These are phyloP conservation scores for Corythaeola cristata DNA, from an alignment of 2,113 vertebrate genomes.

Conservation along the genomic window DNA sequence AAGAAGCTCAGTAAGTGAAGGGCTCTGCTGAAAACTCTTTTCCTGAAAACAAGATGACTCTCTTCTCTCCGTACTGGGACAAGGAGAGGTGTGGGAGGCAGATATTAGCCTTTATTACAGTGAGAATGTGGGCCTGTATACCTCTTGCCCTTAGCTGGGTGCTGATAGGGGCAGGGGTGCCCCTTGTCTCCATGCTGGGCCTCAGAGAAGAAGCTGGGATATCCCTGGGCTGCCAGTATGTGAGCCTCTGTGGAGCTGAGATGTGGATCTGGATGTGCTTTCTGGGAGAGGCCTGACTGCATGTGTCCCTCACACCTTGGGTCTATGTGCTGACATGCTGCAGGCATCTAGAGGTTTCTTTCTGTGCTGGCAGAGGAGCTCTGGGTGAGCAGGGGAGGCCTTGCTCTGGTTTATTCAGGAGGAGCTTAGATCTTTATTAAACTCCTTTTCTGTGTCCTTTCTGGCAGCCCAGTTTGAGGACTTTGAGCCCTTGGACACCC, in stretches of 20 bases:
- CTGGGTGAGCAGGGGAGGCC: background rate
- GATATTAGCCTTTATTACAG: background rate
- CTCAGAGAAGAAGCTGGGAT: background rate
- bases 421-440: background rate
- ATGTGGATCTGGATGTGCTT: background rate
- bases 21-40: background rate
- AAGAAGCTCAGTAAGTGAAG: slow-evolving; percentile 86
- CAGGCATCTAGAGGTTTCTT: background rate
- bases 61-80: background rate
- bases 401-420: background rate
- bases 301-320: rapidly evolving
- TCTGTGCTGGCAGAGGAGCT: background rate
- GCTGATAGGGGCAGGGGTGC: background rate
- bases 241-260: background rate
- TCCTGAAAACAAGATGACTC: background rate
- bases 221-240: background rate
- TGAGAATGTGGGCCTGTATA: background rate
- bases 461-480: slow-evolving; percentile 91
- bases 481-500: slow-evolving; percentile 85
- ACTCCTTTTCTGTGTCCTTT: background rate
- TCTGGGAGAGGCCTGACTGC: background rate
- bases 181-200: background rate
- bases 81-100: background rate
- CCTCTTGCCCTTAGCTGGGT: background rate
- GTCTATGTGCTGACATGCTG: background rate